Evolutionary conservation across 2,113 vertebrate genomes (phyloP), one percentile per base, ranked within the genome.

Genomic region (Mesembrinibis cayennensis): DNA sequence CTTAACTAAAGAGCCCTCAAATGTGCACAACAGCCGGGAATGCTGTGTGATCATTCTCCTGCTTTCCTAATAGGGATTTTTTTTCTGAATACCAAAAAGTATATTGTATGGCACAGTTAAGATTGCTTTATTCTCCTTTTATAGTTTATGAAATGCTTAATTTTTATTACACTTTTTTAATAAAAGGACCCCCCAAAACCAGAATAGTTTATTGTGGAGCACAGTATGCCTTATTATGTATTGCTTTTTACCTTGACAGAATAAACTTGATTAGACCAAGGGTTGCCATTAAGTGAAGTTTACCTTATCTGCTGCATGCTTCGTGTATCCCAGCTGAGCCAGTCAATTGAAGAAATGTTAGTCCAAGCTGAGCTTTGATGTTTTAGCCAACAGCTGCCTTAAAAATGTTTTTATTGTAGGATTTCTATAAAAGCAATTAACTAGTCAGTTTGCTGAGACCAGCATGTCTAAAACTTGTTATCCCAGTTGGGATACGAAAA

Each of bases 321-420:
- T 85, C 11, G 0, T 85, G 74, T 95, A 71, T 95, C 76, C 91
- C 95, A 97, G 65, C 94, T 96, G 94, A 95, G 95, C 52, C 70
- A 87, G 61, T 84, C 89, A 97, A 94, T 83, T 82, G 84, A 70
- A 90, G 91, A 95, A 95, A 93, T 70, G 78, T 65, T 93, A 89
- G 78, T 79, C 78, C 95, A 93, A 95, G 95, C 96, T 96, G 97
- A 95, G 94, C 93, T 86, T 96, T 95, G 94, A 93, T 90, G 69
- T 89, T 94, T 87, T 95, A 89, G 95, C 92, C 93, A 95, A 89
- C 82, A 92, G 84, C 78, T 93, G 96, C 82, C 74, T 96, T 95
- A 85, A 94, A 94, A 95, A 56, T 95, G 73, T 89, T 89, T 90
- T 96, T 91, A 45, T 77, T 65, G 83, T 82, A 90, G 56, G 71